Evolutionary conservation across 2,888 invertebrate genomes (phyloP).

Genomic region (Latrodectus hesperus): DNA sequence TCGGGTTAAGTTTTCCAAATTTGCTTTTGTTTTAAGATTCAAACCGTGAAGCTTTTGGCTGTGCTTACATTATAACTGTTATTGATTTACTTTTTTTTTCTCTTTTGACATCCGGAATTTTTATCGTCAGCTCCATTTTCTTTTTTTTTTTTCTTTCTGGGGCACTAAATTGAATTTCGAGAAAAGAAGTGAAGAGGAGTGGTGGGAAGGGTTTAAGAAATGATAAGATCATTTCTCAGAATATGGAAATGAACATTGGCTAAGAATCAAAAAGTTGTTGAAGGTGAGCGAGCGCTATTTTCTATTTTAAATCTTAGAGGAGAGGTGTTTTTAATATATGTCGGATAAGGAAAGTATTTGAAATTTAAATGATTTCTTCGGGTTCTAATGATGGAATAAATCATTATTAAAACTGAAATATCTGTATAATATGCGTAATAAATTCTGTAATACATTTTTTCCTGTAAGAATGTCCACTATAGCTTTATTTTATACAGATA

Average conservation of each 20-base stretch:
- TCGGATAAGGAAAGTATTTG: no score
- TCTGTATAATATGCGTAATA: no score
- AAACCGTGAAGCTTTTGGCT: conserved; percentile 6
- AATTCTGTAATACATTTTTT: no score
- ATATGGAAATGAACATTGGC: conserved; percentile 37
- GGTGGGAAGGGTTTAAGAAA: background rate
- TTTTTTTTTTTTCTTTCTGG: conserved; percentile 12
- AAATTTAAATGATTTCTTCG: no score
- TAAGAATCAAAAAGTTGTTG: conserved; percentile 20
- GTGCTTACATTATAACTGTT: conserved; percentile 26
- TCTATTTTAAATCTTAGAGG: background rate
- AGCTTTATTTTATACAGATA: no score
- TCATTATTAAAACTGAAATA: no score
- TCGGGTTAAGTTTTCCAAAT: conserved; percentile 23
- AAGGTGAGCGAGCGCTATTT: background rate
- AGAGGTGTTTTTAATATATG: no score
- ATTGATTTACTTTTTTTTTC: conserved; percentile 37
- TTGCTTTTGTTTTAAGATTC: conserved; percentile 46
- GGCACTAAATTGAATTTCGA: conserved; percentile 47
- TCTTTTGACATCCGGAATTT: conserved; percentile 16
- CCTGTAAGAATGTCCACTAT: no score
- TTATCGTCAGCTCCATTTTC: conserved; percentile 18
- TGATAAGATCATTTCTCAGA: conserved; percentile 27
- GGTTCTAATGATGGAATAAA: no score
- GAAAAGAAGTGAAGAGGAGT: background rate